These are phyloP conservation scores for Chrysaora quinquecirrha DNA, from an alignment of 30 jellyfish, hydroid and myxozoan species.

Conservation along the genomic window DNA sequence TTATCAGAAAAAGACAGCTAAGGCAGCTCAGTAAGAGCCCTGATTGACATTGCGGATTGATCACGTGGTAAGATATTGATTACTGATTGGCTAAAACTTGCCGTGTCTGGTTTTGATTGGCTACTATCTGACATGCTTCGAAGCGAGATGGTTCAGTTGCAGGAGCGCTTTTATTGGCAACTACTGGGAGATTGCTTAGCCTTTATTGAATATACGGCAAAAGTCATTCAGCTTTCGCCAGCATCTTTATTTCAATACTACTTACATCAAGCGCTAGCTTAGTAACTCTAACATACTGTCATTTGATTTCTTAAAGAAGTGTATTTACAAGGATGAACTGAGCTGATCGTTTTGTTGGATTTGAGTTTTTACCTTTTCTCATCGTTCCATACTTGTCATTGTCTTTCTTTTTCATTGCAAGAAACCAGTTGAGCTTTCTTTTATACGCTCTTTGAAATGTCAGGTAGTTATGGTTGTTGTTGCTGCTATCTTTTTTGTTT, in stretches of 20 bases:
- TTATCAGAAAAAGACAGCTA: too few relatives aligned
- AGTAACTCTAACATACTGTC: neutral
- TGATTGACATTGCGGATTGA: too few relatives aligned
- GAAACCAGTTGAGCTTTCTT: conserved; percentile 45
- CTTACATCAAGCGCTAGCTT: neutral
- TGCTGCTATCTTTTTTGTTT: neutral
- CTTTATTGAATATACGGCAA: too few relatives aligned
- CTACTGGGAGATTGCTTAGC: too few relatives aligned
- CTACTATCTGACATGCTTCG: too few relatives aligned
- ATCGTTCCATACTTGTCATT: conserved; percentile 23
- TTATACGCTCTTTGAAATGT: conserved; percentile 32
- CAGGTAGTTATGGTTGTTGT: conserved; percentile 34
- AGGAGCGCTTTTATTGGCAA: too few relatives aligned
- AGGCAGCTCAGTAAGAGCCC: too few relatives aligned
- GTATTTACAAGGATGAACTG: conserved; percentile 47
- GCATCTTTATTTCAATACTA: neutral
- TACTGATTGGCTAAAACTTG: too few relatives aligned
- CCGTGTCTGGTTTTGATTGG: too few relatives aligned
- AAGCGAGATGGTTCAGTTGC: too few relatives aligned
- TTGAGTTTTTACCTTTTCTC: conserved; percentile 56
- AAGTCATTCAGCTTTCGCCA: neutral
- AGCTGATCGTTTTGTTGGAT: conserved; percentile 36
- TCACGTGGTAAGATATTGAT: too few relatives aligned
- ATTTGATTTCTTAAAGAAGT: conserved; percentile 9
- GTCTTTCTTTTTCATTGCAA: conserved; percentile 50